phyloP scores from a whole-genome alignment of 1,140 invertebrate species.

The Alviniconcha marisindica region DNA sequence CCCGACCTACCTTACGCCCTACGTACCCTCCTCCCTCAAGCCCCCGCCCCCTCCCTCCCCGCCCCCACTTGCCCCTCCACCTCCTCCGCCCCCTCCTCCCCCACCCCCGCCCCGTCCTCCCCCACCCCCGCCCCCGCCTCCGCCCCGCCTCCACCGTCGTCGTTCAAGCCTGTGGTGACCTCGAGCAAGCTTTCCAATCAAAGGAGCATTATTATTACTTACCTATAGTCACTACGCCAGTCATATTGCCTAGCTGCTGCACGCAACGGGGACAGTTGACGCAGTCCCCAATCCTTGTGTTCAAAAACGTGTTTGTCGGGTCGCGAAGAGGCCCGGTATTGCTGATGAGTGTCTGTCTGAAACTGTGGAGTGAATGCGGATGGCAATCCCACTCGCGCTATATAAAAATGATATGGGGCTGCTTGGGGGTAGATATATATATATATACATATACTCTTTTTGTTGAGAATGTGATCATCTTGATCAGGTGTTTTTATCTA shows the following conservation, averaged over 20 bases:
- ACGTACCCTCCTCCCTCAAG: not conserved
- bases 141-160: constrained; percentile 38
- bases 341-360: no score
- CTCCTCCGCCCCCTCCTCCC: constrained; percentile 28
- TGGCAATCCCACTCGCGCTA: not conserved
- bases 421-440: no score
- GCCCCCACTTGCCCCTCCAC: not conserved
- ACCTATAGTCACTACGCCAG: constrained; percentile 39
- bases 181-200: constrained; percentile 50
- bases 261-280: no score
- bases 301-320: not conserved
- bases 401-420: not conserved
- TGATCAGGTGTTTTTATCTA: no score
- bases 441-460: no score
- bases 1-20: not conserved
- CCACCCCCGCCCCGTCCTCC: constrained; percentile 9
- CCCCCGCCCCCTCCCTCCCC: constrained; percentile 9
- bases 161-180: constrained; percentile 48
- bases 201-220: constrained; percentile 55
- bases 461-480: no score
- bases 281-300: not conserved
- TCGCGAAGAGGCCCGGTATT: no score
- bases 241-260: not conserved
- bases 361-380: no score
- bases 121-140: constrained; percentile 29